Evolutionary conservation across 2,797 vertebrate genomes (phyloP), one percentile per base, ranked within the genome.

Genomic region (Cynopterus sphinx): DNA sequence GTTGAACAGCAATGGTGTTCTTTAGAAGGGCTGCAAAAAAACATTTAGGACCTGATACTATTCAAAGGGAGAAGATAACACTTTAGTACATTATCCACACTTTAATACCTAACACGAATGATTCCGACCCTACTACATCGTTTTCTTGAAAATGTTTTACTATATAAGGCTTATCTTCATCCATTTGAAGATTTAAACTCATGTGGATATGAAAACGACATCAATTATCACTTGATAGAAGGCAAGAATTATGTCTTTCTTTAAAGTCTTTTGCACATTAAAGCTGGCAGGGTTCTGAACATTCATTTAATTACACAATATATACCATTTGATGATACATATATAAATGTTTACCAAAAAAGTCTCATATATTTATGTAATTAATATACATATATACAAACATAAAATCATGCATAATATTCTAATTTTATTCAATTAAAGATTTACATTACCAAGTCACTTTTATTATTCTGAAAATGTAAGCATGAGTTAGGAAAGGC

Each of bases 131-230:
- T 43, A 43, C 39, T 73, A 33, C 39, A 67, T 0, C 33, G n/a
- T 51, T 49, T 24, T 41, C 36, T 5, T 59, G 43, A 53, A 9
- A 71, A 36, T 73, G 7, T 41, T 67, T 93, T 65, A 86, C 74
- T 12, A 95, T 55, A 43, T 31, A 84, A 95, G 28, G 33, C 12
- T 88, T 93, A 84, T 65, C n/a, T 73, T 82, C 22, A 85, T 28
- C 2, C 26, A 92, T 92, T 63, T 90, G 51, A 90, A 96, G 39
- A 91, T n/a, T 93, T 89, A 89, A 89, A 87, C n/a, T 85, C 36
- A 92, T 41, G 28, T 74, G 31, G 21, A 83, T 71, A 86, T 83
- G 33, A 78, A 82, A 93, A 95, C 77, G 46, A 87, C 22, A 84
- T 8, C 36, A 65, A 63, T 15, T 75, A 74, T 49, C 22, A 86